phyloP scores from a whole-genome alignment of 2,888 invertebrate species.

The Hermodice carunculata region DNA sequence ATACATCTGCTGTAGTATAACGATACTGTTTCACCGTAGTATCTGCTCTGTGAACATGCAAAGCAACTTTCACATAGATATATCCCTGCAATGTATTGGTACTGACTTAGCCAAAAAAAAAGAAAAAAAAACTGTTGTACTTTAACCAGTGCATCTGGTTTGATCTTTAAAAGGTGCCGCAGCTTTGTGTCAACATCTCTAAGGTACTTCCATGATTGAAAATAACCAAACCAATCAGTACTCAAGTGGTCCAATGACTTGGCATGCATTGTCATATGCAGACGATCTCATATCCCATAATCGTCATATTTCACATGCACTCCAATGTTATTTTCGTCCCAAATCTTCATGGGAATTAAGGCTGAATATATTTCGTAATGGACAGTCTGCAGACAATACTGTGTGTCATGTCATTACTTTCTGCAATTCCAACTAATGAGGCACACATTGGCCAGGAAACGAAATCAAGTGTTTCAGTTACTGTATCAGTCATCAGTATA shows the following conservation, averaged over 20 bases:
- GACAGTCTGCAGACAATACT: conserved; percentile 6
- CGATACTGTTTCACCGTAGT: conserved; percentile 63
- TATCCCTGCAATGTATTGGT: conserved; percentile 36
- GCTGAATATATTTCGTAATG: too few species aligned
- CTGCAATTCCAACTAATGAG: too few species aligned
- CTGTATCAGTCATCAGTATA: too few species aligned
- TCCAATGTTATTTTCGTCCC: conserved; percentile 3
- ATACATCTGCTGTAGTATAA: conserved; percentile 61
- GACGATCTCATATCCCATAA: conserved; percentile 31
- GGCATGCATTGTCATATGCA: conserved; percentile 27
- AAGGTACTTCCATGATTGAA: conserved; percentile 59
- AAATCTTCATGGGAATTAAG: not conserved
- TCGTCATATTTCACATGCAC: conserved; percentile 22
- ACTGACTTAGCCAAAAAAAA: not conserved
- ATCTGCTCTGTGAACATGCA: conserved; percentile 69
- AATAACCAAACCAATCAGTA: conserved; percentile 47
- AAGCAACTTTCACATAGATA: conserved; percentile 50
- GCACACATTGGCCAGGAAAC: too few species aligned
- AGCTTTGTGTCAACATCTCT: conserved; percentile 42
- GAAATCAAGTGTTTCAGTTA: too few species aligned
- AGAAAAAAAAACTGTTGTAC: conserved; percentile 44
- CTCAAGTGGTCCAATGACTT: conserved; percentile 8
- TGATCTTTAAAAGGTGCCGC: conserved; percentile 48
- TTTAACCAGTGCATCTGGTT: conserved; percentile 32
- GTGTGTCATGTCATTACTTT: conserved; percentile 3